A percentile compares a stretch with the other conserved stretches of the same genome.
Evolutionary conservation across 2,888 invertebrate species (phyloP).

Genomic region (Leptinotarsa tumamoca): DNA sequence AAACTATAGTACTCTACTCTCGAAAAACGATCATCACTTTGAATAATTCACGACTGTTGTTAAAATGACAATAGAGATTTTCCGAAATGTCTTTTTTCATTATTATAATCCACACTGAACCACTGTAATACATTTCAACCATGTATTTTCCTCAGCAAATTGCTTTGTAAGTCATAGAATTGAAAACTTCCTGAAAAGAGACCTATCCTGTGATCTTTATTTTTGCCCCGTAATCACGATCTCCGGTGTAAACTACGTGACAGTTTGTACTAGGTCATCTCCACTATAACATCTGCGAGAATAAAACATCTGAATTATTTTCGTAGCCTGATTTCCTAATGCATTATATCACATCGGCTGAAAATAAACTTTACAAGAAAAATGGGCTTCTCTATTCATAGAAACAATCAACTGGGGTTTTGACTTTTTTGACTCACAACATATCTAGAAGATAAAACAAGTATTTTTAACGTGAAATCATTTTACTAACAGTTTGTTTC

Average conservation of each 20-base stretch:
- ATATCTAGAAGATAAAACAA: neutral
- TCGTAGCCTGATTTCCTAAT: slow-evolving; percentile 33
- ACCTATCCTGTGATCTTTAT: neutral
- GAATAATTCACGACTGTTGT: too few relatives aligned
- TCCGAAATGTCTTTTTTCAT: too few relatives aligned
- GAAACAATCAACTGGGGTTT: slow-evolving; percentile 8
- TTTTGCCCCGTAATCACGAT: neutral
- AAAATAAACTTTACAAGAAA: slow-evolving; percentile 35
- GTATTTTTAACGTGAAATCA: neutral
- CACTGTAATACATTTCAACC: too few relatives aligned
- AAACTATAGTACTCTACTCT: too few relatives aligned
- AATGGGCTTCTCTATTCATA: slow-evolving; percentile 11
- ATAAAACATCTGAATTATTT: slow-evolving; percentile 28
- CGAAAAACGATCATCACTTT: too few relatives aligned
- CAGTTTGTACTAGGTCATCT: slow-evolving; percentile 27
- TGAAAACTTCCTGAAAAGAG: neutral
- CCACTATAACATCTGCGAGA: slow-evolving; percentile 33
- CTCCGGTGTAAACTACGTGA: neutral
- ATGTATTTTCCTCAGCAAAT: too few relatives aligned
- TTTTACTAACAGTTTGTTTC: neutral
- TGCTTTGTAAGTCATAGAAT: neutral
- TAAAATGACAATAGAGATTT: too few relatives aligned
- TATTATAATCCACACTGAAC: too few relatives aligned
- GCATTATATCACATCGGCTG: slow-evolving; percentile 33
- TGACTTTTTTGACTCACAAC: slow-evolving; percentile 10